Percentiles rank a stretch among this genome's conserved stretches.
Conservation (phyloP, 2,888 invertebrate genomes). For the Bruchidius siliquastri region DNA sequence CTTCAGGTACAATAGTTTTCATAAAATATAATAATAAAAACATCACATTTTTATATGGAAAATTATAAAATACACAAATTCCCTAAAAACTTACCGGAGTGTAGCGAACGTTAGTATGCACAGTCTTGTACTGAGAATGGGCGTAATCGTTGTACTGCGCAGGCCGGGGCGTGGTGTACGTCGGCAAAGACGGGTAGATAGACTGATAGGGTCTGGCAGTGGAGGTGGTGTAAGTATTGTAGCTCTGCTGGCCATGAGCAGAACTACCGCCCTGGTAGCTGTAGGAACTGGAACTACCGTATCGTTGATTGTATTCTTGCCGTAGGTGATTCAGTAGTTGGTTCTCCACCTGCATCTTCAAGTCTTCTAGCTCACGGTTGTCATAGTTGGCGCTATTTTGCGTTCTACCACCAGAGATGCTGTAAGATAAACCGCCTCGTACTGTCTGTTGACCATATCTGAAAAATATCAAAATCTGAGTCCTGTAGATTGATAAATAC, state of each 20-base stretch:
- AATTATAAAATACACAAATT: too few species aligned
- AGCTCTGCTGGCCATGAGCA: not conserved
- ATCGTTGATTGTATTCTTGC: slow-evolving; percentile 17
- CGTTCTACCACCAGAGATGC: slow-evolving; percentile 28
- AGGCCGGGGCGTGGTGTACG: not conserved
- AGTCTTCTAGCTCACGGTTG: slow-evolving; percentile 36
- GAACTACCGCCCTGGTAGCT: slow-evolving; percentile 8
- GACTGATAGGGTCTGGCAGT: slow-evolving; percentile 21
- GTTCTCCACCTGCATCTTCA: slow-evolving; percentile 36
- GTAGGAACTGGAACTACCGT: not conserved
- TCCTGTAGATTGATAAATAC: too few species aligned
- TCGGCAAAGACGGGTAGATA: slow-evolving; percentile 4
- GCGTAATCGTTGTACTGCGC: not conserved
- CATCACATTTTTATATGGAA: too few species aligned
- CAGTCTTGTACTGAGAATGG: slow-evolving; percentile 6
- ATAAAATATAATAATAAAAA: too few species aligned
- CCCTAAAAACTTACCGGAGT: slow-evolving; percentile 18
- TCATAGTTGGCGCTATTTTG: slow-evolving; percentile 36
- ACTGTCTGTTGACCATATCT: slow-evolving; percentile 33
- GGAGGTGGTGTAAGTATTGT: slow-evolving; percentile 9
- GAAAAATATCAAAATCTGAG: too few species aligned
- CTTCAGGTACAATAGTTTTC: too few species aligned
- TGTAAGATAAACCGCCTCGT: slow-evolving; percentile 33
- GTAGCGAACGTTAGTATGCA: slow-evolving; percentile 19
- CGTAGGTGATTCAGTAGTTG: slow-evolving; percentile 33